Evolutionary conservation across 2,797 vertebrate genomes (phyloP).

Genomic region (Anguilla pacifica): DNA sequence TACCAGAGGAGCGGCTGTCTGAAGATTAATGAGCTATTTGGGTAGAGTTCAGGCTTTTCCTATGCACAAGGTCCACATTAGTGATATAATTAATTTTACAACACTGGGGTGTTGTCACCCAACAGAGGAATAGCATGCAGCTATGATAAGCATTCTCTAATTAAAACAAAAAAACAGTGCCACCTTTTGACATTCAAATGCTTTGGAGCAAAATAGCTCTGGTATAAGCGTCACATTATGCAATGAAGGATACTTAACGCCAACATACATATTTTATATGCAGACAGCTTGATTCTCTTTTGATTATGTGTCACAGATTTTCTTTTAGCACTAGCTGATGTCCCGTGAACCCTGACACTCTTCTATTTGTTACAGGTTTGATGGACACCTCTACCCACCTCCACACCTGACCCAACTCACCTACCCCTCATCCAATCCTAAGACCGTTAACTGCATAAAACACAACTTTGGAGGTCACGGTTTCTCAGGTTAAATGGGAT

Average conservation of each 20-base stretch:
- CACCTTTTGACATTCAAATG: conserved; percentile 69
- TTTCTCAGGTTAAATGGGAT: conserved; percentile 56
- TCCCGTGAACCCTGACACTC: conserved; percentile 15
- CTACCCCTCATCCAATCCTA: conserved; percentile 14
- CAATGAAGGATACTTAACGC: neutral
- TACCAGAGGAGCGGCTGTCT: conserved; percentile 70
- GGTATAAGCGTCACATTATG: neutral
- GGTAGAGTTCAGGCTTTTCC: conserved; percentile 80
- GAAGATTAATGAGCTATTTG: conserved; percentile 90
- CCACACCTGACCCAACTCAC: neutral
- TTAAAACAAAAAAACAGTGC: conserved; percentile 71
- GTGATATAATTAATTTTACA: conserved; percentile 89
- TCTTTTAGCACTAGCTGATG: conserved; percentile 1
- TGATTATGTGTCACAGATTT: conserved; percentile 38
- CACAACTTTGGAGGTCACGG: conserved; percentile 46
- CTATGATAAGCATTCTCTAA: conserved; percentile 83
- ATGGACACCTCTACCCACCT: neutral
- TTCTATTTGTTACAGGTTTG: conserved; percentile 22
- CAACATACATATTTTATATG: conserved; percentile 1
- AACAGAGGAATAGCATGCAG: conserved; percentile 61
- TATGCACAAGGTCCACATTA: conserved; percentile 75
- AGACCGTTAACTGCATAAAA: conserved; percentile 38
- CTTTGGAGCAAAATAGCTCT: conserved; percentile 45
- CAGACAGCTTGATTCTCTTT: conserved; percentile 34
- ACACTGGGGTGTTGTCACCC: conserved; percentile 78